Conservation (phyloP, 2,888 invertebrate genomes). For the Alviniconcha strummeri region DNA sequence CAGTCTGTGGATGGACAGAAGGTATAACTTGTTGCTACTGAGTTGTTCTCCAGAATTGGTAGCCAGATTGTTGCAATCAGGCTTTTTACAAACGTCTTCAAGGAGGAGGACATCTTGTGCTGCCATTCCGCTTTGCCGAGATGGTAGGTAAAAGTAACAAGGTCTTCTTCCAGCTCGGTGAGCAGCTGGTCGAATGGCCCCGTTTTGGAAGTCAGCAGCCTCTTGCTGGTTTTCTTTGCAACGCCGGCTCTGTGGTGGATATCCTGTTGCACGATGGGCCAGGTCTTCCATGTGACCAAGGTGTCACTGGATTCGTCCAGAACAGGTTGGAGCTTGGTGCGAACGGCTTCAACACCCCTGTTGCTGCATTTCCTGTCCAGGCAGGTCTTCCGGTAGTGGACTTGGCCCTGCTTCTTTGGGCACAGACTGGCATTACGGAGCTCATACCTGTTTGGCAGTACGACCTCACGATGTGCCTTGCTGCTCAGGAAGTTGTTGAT, state of each 20-base stretch:
- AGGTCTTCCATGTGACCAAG: not conserved
- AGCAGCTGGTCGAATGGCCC: constrained; percentile 8
- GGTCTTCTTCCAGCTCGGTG: not conserved
- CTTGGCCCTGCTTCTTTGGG: not conserved
- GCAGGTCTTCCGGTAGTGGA: not conserved
- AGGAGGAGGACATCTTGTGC: not conserved
- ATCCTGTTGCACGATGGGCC: not conserved
- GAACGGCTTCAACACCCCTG: not conserved
- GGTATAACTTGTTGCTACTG: too few species aligned
- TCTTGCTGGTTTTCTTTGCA: too few species aligned
- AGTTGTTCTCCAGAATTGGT: too few species aligned
- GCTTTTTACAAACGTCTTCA: not conserved
- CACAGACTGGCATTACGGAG: not conserved
- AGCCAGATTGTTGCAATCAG: too few species aligned
- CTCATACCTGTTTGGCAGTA: not conserved
- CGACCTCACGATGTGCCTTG: not conserved
- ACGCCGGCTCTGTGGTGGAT: not conserved
- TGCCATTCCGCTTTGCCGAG: not conserved
- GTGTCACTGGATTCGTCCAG: not conserved
- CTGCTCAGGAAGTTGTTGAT: not conserved
- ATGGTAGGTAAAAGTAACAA: not conserved
- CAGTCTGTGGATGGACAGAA: too few species aligned
- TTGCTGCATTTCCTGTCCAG: not conserved
- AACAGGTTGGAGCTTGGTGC: not conserved
- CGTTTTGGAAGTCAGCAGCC: too few species aligned